phyloP scores from a whole-genome alignment of 2,113 vertebrate genomes.

The Corythornis vintsioides region DNA sequence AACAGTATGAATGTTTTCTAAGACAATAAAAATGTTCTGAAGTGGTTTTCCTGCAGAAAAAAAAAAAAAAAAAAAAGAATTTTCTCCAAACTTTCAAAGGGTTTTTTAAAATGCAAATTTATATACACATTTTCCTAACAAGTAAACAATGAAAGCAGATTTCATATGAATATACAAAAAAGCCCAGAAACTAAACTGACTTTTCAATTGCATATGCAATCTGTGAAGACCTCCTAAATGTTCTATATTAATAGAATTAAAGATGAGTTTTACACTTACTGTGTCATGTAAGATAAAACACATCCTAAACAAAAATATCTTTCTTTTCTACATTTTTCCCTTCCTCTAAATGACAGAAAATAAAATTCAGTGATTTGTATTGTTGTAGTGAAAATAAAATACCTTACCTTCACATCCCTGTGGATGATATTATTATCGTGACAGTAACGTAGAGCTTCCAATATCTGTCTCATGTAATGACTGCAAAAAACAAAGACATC shows the following conservation, averaged over 20 bases:
- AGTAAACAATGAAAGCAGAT: neutral
- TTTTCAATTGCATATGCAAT: conserved; percentile 3
- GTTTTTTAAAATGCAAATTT: neutral
- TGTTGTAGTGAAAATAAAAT: neutral
- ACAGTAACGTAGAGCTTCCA: conserved; percentile 97
- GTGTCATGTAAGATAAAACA: neutral
- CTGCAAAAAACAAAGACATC: conserved; percentile 78
- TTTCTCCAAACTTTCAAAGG: no score
- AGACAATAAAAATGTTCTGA: no score
- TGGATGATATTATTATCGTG: conserved; percentile 99
- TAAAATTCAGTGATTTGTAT: neutral
- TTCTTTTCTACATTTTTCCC: neutral
- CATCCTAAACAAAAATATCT: neutral
- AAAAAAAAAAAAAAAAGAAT: no score
- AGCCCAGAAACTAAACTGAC: conserved; percentile 16
- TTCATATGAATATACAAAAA: neutral
- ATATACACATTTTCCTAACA: neutral
- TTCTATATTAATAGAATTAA: neutral
- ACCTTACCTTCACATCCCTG: conserved; percentile 95
- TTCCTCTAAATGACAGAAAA: neutral
- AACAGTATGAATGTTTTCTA: no score
- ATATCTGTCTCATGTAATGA: conserved; percentile 99
- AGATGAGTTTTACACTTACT: neutral
- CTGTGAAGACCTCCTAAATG: conserved; percentile 18
- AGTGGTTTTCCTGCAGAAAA: no score